Base-by-base conservation (phyloP, 2,113 vertebrate species). In the Dromas ardeola region DNA sequence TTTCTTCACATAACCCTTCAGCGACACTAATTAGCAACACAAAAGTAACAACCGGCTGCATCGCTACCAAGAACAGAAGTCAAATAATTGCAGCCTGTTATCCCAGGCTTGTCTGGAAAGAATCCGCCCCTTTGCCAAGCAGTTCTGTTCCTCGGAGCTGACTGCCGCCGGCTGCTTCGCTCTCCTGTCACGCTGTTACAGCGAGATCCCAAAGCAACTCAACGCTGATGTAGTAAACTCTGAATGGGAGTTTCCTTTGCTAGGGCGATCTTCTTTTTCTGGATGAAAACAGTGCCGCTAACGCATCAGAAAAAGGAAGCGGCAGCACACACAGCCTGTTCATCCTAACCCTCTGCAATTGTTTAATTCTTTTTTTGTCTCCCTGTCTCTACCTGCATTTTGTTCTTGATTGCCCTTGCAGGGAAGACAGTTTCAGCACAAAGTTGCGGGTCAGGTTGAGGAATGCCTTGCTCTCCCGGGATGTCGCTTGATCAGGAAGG, bases 211-310 rank as follows among this genome's bases (percentile, higher is more conserved):
- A 38, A 69, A 53, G 27, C 12, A 69, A 6, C 65, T 32, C 76
- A 43, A 18, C 4, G 7, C 34, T 70, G 76, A 88, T 4, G 15
- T 53, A 58, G 40, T 4, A 47, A 70, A 17, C 36, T 49, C 22
- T 90, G 84, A 92, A 61, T 5, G 43, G 66, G 89, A 90, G 80
- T 86, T 90, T 47, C 95, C 43, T 81, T 36, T 49, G 29, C 82
- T 40, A 30, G 25, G 40, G 42, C 14, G 0, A 17, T 58, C 50
- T 58, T 43, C 36, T 58, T 89, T 36, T 58, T 40, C 53, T 26
- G 61, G 38, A 50, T 0, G 6, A n/a, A 70, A 59, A 6, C 45
- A 22, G 50, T 36, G 67, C 29, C 52, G 13, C n/a, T 29, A 15
- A 14, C 13, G 22, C n/a, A 47, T 20, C 10, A 0, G 26, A 67